Percentiles rank a stretch among this genome's conserved stretches.
Conservation (phyloP, 2,888 invertebrate species). For the Zele albiditarsus region DNA sequence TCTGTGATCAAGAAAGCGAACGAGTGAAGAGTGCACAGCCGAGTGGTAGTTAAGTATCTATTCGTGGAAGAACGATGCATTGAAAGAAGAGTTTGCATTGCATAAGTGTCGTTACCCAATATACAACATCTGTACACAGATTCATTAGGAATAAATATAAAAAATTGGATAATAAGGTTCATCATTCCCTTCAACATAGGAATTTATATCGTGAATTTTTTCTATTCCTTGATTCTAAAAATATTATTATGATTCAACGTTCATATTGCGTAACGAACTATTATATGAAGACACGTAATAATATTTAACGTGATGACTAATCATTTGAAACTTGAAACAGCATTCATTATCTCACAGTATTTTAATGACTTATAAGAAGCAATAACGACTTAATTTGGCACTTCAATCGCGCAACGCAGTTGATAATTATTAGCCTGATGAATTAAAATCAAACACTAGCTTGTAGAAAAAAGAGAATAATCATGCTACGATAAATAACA, state of each 20-base stretch:
- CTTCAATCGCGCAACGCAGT: background rate
- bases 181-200: no score
- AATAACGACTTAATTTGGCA: background rate
- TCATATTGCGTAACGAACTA: background rate
- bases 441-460: no score
- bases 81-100: no score
- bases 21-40: background rate
- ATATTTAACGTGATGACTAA: background rate
- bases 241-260: no score
- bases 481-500: background rate
- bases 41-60: background rate
- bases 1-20: slow-evolving; percentile 25
- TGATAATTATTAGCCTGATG: no score
- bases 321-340: background rate
- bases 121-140: no score
- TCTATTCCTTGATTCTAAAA: no score
- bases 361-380: background rate
- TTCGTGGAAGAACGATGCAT: background rate
- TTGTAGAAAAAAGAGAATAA: background rate
- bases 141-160: no score
- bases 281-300: background rate
- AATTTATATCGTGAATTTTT: background rate
- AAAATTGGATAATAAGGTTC: no score
- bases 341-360: background rate
- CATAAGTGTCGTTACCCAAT: no score